phyloP scores from a whole-genome alignment of 2,797 vertebrate genomes.

The Lacerta viridis region DNA sequence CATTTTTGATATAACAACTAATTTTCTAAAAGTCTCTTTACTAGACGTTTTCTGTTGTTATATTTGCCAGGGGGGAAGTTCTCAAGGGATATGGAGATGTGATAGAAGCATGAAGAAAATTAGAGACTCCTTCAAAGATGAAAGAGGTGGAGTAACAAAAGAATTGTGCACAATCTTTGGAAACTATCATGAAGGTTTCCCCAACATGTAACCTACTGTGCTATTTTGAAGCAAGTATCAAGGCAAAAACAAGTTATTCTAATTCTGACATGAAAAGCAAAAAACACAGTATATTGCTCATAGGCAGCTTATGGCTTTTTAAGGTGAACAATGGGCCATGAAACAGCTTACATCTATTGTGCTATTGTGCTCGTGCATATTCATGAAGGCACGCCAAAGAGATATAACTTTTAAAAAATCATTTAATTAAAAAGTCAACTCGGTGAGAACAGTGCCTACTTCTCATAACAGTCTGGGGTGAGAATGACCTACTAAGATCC shows the following conservation, averaged over 20 bases:
- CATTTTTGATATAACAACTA: constrained; percentile 62
- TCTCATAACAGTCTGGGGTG: constrained; percentile 54
- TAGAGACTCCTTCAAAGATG: constrained; percentile 37
- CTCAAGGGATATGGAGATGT: constrained; percentile 53
- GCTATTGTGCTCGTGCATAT: constrained; percentile 63
- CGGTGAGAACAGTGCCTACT: constrained; percentile 60
- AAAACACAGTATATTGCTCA: constrained; percentile 46
- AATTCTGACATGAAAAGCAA: constrained; percentile 56
- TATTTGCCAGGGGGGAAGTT: constrained; percentile 31
- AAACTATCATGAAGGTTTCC: constrained; percentile 57
- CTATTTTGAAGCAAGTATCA: constrained; percentile 48
- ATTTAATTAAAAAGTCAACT: constrained; percentile 76
- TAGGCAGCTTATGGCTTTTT: constrained; percentile 63
- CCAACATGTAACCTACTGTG: constrained; percentile 52
- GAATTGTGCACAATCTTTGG: constrained; percentile 50
- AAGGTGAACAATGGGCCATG: constrained; percentile 62
- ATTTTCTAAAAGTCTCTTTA: constrained; percentile 55
- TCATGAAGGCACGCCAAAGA: constrained; percentile 66
- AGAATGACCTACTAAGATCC: constrained; percentile 74
- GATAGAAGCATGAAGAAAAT: constrained; percentile 41
- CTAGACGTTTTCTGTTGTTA: constrained; percentile 26
- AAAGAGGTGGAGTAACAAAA: constrained; percentile 44
- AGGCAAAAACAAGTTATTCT: constrained; percentile 53
- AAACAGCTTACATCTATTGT: constrained; percentile 57
- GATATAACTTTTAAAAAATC: constrained; percentile 67